Conservation (phyloP, 1,140 invertebrate species). For the Hestina assimilis region DNA sequence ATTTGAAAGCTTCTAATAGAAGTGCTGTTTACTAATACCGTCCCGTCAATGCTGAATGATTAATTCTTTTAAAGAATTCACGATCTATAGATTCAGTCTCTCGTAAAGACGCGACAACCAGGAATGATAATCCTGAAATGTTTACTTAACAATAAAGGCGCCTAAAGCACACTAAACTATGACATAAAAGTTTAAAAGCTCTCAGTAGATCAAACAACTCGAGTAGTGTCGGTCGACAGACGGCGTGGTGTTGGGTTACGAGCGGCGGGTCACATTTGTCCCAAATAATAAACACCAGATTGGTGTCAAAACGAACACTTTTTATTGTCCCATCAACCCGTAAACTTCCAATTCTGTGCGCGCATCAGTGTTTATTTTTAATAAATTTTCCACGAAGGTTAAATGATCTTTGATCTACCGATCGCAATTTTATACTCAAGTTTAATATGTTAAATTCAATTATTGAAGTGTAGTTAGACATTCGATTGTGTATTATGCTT, state of each 20-base stretch:
- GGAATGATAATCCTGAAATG: constrained; percentile 58
- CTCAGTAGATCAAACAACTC: constrained; percentile 76
- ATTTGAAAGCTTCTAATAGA: constrained; percentile 38
- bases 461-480: constrained; percentile 42
- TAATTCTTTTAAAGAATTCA: constrained; percentile 10
- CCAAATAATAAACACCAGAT: constrained; percentile 76
- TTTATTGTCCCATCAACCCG: constrained; percentile 72
- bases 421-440: constrained; percentile 41
- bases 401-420: constrained; percentile 46
- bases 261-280: constrained; percentile 67
- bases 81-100: constrained; percentile 24
- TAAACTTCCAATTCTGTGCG: constrained; percentile 50
- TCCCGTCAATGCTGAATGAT: constrained; percentile 14
- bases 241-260: constrained; percentile 64
- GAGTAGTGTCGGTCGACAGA: constrained; percentile 65
- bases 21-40: constrained; percentile 21
- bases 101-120: constrained; percentile 26
- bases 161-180: constrained; percentile 71
- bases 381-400: constrained; percentile 62
- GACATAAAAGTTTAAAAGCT: constrained; percentile 78
- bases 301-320: constrained; percentile 74
- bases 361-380: constrained; percentile 58
- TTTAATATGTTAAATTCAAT: constrained; percentile 33
- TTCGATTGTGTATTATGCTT: constrained; percentile 47
- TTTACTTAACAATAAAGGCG: constrained; percentile 74